phyloP scores from a whole-genome alignment of 1,140 invertebrate species.

The Lerema accius region DNA sequence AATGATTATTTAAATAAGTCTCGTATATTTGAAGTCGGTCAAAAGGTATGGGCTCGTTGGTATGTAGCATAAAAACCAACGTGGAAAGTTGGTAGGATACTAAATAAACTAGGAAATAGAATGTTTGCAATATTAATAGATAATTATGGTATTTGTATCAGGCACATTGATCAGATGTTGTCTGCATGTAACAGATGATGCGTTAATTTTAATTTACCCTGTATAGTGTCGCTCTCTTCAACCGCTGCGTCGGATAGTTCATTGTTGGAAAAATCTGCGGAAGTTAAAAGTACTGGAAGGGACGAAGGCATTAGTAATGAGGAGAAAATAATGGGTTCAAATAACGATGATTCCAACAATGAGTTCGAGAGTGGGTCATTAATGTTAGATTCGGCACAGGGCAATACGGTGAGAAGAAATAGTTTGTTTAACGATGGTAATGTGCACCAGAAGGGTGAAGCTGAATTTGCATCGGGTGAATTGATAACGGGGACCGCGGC shows the following conservation, averaged over 20 bases:
- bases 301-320: neutral
- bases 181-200: too few relatives aligned
- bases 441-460: neutral
- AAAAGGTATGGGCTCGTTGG: constrained; percentile 6
- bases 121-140: constrained; percentile 9
- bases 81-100: neutral
- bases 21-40: constrained; percentile 4
- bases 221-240: too few relatives aligned
- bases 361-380: neutral
- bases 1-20: too few relatives aligned
- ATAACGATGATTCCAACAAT: neutral
- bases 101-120: neutral
- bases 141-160: neutral
- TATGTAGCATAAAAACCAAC: constrained; percentile 5
- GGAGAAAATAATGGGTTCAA: too few relatives aligned
- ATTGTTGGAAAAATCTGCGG: neutral
- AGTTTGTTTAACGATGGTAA: neutral
- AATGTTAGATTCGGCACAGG: neutral
- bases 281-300: neutral
- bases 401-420: neutral
- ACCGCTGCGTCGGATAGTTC: neutral
- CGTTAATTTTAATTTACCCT: too few relatives aligned
- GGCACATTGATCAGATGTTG: too few relatives aligned
- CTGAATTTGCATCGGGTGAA: neutral
- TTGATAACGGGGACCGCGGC: neutral